Evolutionary conservation across 2,113 vertebrate species (phyloP).

Genomic region (Mesembrinibis cayennensis): DNA sequence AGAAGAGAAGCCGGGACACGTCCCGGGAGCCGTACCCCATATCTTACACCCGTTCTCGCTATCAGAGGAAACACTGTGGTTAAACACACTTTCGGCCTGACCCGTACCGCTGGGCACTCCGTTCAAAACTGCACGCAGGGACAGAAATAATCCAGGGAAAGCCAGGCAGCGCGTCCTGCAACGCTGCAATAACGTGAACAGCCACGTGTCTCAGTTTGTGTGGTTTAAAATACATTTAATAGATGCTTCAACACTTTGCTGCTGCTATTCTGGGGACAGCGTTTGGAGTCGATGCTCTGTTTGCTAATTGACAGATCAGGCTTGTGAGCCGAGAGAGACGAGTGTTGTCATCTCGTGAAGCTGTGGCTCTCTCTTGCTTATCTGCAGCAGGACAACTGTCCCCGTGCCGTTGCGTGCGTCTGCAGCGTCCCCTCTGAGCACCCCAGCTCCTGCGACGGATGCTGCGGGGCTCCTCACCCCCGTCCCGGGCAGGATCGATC

Average conservation of each 20-base stretch:
- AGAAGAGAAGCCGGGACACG: background rate
- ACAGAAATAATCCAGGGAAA: background rate
- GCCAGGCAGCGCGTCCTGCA: background rate
- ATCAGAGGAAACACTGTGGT: background rate
- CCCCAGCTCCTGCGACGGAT: accelerated
- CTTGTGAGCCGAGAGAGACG: background rate
- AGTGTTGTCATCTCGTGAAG: background rate
- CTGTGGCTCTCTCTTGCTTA: background rate
- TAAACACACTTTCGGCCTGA: background rate
- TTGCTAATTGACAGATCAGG: background rate
- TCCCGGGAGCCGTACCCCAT: accelerated
- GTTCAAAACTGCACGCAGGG: background rate
- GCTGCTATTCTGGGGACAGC: background rate
- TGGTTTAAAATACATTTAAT: background rate
- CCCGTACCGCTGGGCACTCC: accelerated
- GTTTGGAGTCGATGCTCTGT: background rate
- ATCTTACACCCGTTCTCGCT: background rate
- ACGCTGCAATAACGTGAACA: background rate
- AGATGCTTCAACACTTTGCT: background rate
- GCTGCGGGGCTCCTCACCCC: background rate
- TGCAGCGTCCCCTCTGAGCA: background rate
- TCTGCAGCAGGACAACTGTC: background rate
- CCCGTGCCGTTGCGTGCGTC: accelerated
- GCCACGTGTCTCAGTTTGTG: background rate
- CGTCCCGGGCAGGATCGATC: accelerated